These are phyloP conservation scores for Coregonus ussuriensis DNA, from an alignment of 2,797 vertebrate species.

Conservation along the genomic window DNA sequence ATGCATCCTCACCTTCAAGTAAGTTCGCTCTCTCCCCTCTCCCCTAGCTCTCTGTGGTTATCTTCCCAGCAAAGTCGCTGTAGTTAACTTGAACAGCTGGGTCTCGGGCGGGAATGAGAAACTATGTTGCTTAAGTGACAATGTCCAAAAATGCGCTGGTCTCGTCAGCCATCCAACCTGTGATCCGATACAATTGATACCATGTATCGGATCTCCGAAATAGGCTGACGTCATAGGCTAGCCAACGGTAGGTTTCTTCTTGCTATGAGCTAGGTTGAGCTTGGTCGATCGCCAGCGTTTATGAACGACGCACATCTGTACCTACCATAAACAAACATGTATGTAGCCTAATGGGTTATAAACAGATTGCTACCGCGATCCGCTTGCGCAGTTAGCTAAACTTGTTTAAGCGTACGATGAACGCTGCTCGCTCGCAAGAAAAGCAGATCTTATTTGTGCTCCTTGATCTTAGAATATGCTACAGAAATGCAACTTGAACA, in stretches of 20 bases:
- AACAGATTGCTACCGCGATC: not conserved
- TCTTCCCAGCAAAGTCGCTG: not conserved
- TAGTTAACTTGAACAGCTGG: not conserved
- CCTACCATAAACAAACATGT: not conserved
- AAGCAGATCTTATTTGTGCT: not conserved
- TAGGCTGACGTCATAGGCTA: not conserved
- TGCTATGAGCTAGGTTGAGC: not conserved
- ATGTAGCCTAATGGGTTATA: not conserved
- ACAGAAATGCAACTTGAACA: not conserved
- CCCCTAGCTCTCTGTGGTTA: not conserved
- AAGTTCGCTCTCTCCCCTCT: conserved; percentile 54
- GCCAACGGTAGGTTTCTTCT: not conserved
- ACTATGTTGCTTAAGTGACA: not conserved
- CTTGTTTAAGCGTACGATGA: not conserved
- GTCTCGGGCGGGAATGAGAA: not conserved
- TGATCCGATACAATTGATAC: not conserved
- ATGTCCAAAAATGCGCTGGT: not conserved
- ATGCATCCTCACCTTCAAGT: conserved; percentile 95
- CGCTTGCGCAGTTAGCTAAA: not conserved
- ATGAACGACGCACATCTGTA: not conserved
- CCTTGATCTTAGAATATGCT: not conserved
- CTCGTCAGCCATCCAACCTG: not conserved
- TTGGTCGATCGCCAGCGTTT: not conserved
- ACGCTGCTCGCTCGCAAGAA: not conserved
- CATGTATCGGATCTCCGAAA: not conserved